Base-by-base conservation (phyloP, 2,888 invertebrate genomes). In the Perithous albicinctus region DNA sequence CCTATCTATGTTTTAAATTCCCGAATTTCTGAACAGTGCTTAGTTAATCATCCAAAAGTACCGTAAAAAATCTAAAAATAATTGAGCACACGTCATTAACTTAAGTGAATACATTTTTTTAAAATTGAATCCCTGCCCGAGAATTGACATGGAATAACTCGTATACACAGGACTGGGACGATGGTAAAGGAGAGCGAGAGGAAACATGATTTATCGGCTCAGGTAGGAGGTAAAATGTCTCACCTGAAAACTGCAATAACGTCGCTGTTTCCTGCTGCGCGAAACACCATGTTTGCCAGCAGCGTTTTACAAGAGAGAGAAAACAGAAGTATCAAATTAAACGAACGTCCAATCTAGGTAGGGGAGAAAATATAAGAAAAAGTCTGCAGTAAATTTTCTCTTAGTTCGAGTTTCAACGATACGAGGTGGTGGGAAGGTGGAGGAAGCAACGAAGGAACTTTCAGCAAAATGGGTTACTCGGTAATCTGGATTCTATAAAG, bases 181-280 rank as follows among this genome's bases (percentile, higher is more conserved):
- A 4, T 23, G 63, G 3, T 63, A n/a, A 2, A 12, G 38, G n/a
- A 1, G 67, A 75, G 59, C 72, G 56, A 67, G 26, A 54, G 35
- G 23, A 74, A 75, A 64, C 67, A 82, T 84, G 82, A 84, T 84
- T 82, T 80, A 81, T 81, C 80, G 80, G 48, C 70, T 63, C 43
- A 73, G 67, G 67, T 77, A 81, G 63, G 67, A 54, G 61, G 77
- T 69, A 77, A 77, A 81, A 67, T 81, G 80, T 69, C 80, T 81
- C 80, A 81, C 73, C 80, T 80, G 77, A 63, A 73, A 81, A 81
- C 73, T 81, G 73, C 77, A 81, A 81, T 81, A 81, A 81, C 80
- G 77, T 77, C 80, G 73, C 67, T 67, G 77, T 81, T 81, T 77
- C 77, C 76, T 67, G 73, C 54, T 56, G 67, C 43, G 77, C 67